Base-by-base conservation (phyloP, 2,888 invertebrate genomes). In the Chymomyza amoena region DNA sequence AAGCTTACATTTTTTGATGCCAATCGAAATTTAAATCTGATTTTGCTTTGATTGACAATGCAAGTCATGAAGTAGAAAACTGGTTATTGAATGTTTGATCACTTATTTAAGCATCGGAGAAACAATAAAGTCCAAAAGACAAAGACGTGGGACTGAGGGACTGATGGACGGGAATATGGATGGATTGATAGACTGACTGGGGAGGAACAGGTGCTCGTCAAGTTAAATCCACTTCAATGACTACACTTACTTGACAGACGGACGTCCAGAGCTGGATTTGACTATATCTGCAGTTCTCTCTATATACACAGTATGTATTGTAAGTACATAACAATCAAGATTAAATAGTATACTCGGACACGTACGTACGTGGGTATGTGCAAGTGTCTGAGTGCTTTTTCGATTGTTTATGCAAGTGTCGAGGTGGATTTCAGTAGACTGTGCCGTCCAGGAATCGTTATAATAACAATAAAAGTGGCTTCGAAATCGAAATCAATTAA, bases 401-500 rank as follows among this genome's bases (percentile, higher is more conserved):
- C 63, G 50, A 65, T 36, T 79, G 74, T 66, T 74, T 74, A 74
- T 79, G 78, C 78, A 78, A 79, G 76, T 76, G 79, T 25, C 74
- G 78, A 78, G 78, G 78, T 78, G 78, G 71, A 72, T 66, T 59
- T 65, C 32, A 28, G 50, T 36, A 25, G 60, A 51, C 64, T 16
- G 18, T 56, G n/a, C 13, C 50, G 59, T 45, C 13, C 32, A 65
- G 71, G 71, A 71, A 70, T 77, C 78, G 76, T 74, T 87, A 82
- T 78, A 87, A 87, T 84, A 83, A 83, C 83, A 83, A 79, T 73
- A 84, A 84, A 76, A 83, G 87, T 83, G 87, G 82, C 85, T 78
- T 59, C 82, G 57, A 28, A 88, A 85, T 87, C 77, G 80, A 84
- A 89, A 89, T 89, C 89, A 88, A 88, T 88, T 88, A 88, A 85